Base-by-base conservation (phyloP, 2,113 vertebrate species). In the Sisor rabdophorus region DNA sequence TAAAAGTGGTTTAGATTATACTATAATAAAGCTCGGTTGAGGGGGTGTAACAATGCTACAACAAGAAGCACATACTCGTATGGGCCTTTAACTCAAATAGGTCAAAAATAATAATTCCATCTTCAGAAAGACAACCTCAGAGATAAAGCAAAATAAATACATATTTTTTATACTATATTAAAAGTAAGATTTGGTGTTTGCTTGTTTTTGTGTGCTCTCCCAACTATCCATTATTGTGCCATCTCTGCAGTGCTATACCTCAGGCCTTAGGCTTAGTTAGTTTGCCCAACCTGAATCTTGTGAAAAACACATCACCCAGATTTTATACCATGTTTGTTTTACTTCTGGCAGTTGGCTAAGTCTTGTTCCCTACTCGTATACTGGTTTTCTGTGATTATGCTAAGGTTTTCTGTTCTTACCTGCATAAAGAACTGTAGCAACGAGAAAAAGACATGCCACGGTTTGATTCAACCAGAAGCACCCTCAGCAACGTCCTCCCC, bases 381-480 rank as follows among this genome's bases (percentile, higher is more conserved):
- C 2, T 6, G 20, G 17, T 65, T 44, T 20, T 7, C 32, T 6
- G 13, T n/a, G 36, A 61, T 61, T 61, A 61, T 32, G 7, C 61
- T 8, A 4, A 40, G 7, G 36, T 48, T n/a, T n/a, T n/a, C n/a
- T n/a, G 40, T 24, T 24, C 10, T 48, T 48, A 64, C 20, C n/a
- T 48, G 7, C 40, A n/a, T 67, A 22, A 48, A 67, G 15, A 47
- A 26, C 2, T 24, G 13, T 9, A 16, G 12, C 63, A 67, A 48
- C 13, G 11, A 22, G 20, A 3, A 64, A 44, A 48, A 47, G n/a
- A 36, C 40, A 26, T 13, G 24, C 63, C 40, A 67, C n/a, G 36
- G 63, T 67, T 24, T 67, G 63, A 67, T 67, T 67, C 4, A 67
- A 67, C 22, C 13, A 9, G 48, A 48, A 16, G 40, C 64, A 48